Conservation (phyloP, 2,797 vertebrate species). For the Myotis vivesi region DNA sequence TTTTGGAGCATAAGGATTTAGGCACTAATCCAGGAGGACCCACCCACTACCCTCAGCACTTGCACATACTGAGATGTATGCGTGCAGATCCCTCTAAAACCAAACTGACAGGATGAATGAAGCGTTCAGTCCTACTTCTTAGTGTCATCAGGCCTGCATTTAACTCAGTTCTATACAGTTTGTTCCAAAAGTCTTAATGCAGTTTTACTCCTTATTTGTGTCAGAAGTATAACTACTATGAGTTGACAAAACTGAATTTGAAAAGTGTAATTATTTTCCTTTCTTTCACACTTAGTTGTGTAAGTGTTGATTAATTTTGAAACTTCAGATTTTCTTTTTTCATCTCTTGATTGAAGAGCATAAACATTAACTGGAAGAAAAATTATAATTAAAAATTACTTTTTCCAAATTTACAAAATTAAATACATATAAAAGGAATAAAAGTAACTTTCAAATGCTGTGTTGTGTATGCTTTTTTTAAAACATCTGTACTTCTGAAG, state of each 20-base stretch:
- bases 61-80: neutral
- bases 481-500: neutral
- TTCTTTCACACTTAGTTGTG: neutral
- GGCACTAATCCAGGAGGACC: neutral
- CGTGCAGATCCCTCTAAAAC: neutral
- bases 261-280: slow-evolving; percentile 6
- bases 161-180: neutral
- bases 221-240: neutral
- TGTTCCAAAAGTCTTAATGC: neutral
- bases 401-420: neutral
- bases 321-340: neutral
- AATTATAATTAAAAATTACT: neutral
- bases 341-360: neutral
- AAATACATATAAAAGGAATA: neutral
- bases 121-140: neutral
- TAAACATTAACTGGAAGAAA: neutral
- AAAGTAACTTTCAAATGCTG: neutral
- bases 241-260: neutral
- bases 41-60: neutral
- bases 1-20: neutral
- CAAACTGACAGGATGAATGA: neutral
- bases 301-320: slow-evolving; percentile 24
- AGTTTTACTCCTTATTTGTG: neutral
- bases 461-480: neutral
- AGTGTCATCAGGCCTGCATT: neutral